Evolutionary conservation across 2,797 vertebrate genomes (phyloP), one percentile per base, ranked within the genome.

Genomic region (Craterocephalus amniculus): DNA sequence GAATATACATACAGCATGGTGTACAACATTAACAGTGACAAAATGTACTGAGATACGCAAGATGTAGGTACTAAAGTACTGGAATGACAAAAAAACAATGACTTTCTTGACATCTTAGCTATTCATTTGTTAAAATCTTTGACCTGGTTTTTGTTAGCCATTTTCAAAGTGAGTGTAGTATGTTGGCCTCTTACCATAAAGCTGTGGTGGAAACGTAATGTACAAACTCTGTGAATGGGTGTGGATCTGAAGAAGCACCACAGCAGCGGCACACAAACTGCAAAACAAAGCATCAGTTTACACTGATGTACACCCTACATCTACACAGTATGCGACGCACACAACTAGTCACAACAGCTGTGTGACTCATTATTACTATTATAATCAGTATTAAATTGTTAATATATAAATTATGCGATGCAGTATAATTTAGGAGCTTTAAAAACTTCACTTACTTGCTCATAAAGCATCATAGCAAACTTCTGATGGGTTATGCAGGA

Each of bases 401-500:
- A 22, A 31, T 22, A 20, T 32, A 10, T 2, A 22, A 40, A 27
- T 20, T n/a, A 9, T 2, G 27, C 5, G 32, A 32, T 51, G 34
- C 13, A 26, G 4, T 18, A 35, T 38, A 0, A 22, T 31, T 38
- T 9, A 24, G 38, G 0, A 20, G 13, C 4, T 29, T 6, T 24
- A 1, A 35, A 24, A 35, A 59, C 27, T 27, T 6, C 4, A 35
- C 71, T 88, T 83, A 98, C 98, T 96, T 99, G 98, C 72, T 99
- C 98, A 78, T 98, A 99, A 45, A 99, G 94, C 7, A 97, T 98
- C 97, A 99, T 98, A n/a, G 97, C 96, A 90, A 99, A 99, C 94
- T 99, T 99, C 92, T 96, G 97, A 87, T 99, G 98, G 35, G 97
- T 96, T 85, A 99, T 97, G 86, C 98, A 99, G 56, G 96, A 97